Base-by-base conservation (phyloP, 2,113 vertebrate genomes). In the Brachyhypopomus gauderio region DNA sequence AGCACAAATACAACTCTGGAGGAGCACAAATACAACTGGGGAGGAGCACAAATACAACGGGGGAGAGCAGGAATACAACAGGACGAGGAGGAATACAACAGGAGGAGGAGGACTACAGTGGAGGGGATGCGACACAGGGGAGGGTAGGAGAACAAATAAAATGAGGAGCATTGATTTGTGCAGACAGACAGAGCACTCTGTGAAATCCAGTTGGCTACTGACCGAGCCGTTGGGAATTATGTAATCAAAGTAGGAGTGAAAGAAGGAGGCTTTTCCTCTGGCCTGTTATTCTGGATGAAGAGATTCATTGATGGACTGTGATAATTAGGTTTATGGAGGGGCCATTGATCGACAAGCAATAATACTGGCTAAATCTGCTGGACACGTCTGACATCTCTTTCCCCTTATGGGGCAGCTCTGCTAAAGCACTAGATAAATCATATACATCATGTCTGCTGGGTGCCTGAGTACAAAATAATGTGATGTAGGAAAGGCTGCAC, bases 191-290 rank as follows among this genome's bases (percentile, higher is more conserved):
- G 52, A 71, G 60, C 66, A 9, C 45, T 60, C 36, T 70, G 11
- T 59, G 59, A 22, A 59, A 62, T 74, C 25, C 48, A 23, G 45
- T 36, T 78, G n/a, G 36, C 36, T 83, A 69, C 56, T 36, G 23
- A 38, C 23, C 3, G 0, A 16, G 38, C 23, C 55, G 7, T 23
- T 52, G 62, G 25, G 71, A 11, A 55, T 84, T 63, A 75, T 12
- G 14, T 63, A 41, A 75, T 59, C 72, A 69, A 38, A 55, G 14
- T 5, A 2, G 14, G 55, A 63, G 25, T 56, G 8, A 75, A 55
- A 16, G 22, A 4, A 38, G 19, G 12, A 2, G 60, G 16, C 64
- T 22, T 77, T 36, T 67, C 62, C 11, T 58, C 52, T 70, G 77
- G 30, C 56, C 58, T 34, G 23, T 55, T 55, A 22, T 27, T 27